A percentile compares a stretch with the other conserved stretches of the same genome.
phyloP scores from a whole-genome alignment of 2,113 vertebrate genomes.

The Apodemus speciosus region DNA sequence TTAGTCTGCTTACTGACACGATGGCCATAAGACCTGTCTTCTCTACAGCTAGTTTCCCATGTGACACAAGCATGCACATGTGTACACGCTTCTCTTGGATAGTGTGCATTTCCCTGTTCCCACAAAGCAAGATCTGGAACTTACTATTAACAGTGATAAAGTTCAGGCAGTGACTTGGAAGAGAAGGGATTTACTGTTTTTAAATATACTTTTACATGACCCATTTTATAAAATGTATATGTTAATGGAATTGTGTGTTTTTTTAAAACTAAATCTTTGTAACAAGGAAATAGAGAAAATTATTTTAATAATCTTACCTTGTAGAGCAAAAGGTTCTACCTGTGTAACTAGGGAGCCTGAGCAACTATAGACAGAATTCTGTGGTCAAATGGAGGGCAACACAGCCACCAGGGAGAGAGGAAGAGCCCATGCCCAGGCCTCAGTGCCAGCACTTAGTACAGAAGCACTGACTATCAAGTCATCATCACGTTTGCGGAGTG shows the following conservation, averaged over 20 bases:
- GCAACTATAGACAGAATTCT: neutral
- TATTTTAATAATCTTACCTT: neutral
- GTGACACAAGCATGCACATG: neutral
- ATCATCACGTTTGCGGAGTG: neutral
- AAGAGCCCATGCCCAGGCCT: neutral
- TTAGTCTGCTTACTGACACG: neutral
- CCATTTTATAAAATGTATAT: neutral
- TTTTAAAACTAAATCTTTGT: constrained; percentile 5
- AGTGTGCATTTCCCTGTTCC: neutral
- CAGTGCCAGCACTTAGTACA: neutral
- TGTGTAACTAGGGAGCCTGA: neutral
- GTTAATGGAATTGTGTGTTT: neutral
- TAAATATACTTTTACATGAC: neutral
- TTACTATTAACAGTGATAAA: neutral
- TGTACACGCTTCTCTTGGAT: neutral
- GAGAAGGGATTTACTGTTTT: neutral
- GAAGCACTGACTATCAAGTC: neutral
- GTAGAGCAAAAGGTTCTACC: neutral
- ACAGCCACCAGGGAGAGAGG: neutral
- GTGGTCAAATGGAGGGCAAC: neutral
- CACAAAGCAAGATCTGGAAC: neutral
- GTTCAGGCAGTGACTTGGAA: neutral
- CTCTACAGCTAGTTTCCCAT: neutral
- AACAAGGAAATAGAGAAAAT: constrained; percentile 22
- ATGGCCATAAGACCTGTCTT: neutral